Percentiles rank a stretch among this genome's conserved stretches.
Conservation (phyloP, 2,888 invertebrate genomes). For the Eupeodes luniger region DNA sequence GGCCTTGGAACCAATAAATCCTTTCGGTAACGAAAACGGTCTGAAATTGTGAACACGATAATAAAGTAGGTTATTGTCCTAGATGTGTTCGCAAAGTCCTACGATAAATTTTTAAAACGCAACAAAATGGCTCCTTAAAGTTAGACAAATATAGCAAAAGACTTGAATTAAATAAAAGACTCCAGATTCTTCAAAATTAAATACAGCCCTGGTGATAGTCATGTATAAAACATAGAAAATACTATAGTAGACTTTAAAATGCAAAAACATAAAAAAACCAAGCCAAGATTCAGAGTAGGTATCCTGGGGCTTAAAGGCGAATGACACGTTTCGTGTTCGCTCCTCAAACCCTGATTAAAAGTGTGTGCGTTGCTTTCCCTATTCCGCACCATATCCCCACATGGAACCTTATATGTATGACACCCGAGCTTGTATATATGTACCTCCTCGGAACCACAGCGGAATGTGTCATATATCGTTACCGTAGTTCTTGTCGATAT, state of each 20-base stretch:
- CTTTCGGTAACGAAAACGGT: no score
- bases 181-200: not conserved
- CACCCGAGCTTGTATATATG: not conserved
- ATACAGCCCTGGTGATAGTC: constrained; percentile 8
- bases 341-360: constrained; percentile 56
- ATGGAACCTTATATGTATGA: constrained; percentile 9
- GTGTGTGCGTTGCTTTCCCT: constrained; percentile 57
- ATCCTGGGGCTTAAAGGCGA: constrained; percentile 73
- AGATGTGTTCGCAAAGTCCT: no score
- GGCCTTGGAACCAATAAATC: no score
- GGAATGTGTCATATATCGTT: not conserved
- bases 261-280: constrained; percentile 34
- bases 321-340: constrained; percentile 71
- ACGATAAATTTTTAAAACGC: no score
- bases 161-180: no score
- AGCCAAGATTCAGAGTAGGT: constrained; percentile 39
- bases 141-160: no score
- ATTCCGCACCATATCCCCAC: constrained; percentile 36
- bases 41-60: no score
- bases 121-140: no score
- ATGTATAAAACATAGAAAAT: constrained; percentile 53
- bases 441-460: constrained; percentile 1
- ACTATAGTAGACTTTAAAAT: constrained; percentile 33
- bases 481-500: constrained; percentile 7
- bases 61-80: no score